phyloP scores from a whole-genome alignment of 2,797 vertebrate genomes.

The Chaenodraco wilsoni region DNA sequence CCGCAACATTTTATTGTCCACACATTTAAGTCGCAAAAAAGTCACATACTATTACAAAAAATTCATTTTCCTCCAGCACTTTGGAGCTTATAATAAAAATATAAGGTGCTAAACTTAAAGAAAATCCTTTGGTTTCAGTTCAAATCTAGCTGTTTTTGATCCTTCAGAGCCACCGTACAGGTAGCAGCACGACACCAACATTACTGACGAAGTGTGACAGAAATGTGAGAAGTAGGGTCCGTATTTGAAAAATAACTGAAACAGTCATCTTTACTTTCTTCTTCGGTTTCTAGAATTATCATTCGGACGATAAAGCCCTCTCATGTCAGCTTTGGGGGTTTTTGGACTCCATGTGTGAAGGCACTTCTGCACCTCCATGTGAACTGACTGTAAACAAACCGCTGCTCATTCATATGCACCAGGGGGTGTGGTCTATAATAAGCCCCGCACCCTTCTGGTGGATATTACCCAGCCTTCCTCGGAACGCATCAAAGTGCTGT shows the following conservation, averaged over 20 bases:
- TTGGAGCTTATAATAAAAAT: background rate
- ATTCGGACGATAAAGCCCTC: slow-evolving; percentile 14
- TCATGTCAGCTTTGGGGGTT: slow-evolving; percentile 29
- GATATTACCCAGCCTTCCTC: slow-evolving; percentile 82
- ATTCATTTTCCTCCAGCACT: background rate
- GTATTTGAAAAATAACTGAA: background rate
- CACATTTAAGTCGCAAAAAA: background rate
- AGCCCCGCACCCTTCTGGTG: slow-evolving; percentile 71
- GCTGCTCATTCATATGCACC: background rate
- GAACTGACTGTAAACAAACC: slow-evolving; percentile 52
- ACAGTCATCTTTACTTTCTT: too few species aligned
- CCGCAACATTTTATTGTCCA: background rate
- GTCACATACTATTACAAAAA: background rate
- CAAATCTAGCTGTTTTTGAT: background rate
- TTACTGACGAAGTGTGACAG: background rate
- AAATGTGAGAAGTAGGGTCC: background rate
- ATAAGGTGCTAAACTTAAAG: background rate
- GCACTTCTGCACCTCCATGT: slow-evolving; percentile 50
- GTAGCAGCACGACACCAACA: background rate
- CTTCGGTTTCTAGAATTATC: slow-evolving; percentile 28
- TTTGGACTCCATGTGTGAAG: slow-evolving; percentile 42
- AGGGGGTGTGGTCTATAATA: fast-evolving
- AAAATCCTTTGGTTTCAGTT: too few species aligned
- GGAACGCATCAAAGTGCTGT: slow-evolving; percentile 60
- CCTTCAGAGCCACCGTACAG: background rate